phyloP scores from a whole-genome alignment of 2,113 vertebrate genomes.

The Murina feae region DNA sequence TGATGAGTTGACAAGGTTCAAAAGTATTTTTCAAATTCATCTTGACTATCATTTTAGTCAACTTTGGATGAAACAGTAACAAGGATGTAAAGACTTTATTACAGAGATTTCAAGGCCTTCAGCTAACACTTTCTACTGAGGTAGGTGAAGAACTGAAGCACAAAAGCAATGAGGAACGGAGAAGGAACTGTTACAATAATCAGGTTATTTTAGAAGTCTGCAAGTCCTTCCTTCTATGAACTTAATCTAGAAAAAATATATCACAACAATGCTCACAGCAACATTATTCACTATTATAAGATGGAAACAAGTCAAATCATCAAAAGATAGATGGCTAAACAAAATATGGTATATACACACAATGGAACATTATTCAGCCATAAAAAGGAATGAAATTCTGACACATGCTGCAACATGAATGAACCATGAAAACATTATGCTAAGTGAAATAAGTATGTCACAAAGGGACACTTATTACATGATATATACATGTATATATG shows the following conservation, averaged over 20 bases:
- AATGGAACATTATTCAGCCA: constrained; percentile 3
- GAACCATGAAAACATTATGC: not conserved
- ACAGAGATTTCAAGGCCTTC: constrained; percentile 20
- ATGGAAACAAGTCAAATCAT: not conserved
- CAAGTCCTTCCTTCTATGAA: not conserved
- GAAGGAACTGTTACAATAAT: not conserved
- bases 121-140: not conserved
- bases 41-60: not conserved
- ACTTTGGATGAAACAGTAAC: constrained; percentile 13
- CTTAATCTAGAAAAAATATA: constrained; percentile 8
- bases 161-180: not conserved
- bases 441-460: not conserved
- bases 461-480: not conserved
- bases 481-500: not conserved
- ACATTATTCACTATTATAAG: not conserved
- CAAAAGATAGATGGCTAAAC: not conserved
- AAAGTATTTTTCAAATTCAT: constrained; percentile 3
- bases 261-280: not conserved
- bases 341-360: not conserved
- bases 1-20: not conserved
- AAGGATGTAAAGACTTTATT: not conserved
- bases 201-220: not conserved
- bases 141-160: not conserved
- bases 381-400: constrained; percentile 18
- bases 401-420: not conserved